Evolutionary conservation across 2,113 vertebrate genomes (phyloP), one percentile per base, ranked within the genome.

Genomic region (Nothocercus nigrocapillus): DNA sequence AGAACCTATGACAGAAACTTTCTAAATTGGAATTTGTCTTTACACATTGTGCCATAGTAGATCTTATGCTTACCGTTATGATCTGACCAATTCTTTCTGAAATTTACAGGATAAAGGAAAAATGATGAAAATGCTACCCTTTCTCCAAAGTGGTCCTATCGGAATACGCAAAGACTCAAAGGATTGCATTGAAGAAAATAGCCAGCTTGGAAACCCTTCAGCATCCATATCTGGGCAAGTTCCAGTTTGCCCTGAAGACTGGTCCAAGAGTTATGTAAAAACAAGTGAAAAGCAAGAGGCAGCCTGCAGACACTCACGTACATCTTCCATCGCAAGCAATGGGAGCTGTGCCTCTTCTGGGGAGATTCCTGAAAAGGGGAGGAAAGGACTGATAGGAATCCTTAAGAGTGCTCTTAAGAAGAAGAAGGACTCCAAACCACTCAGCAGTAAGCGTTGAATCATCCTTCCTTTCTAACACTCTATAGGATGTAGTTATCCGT

Each of bases 51-150:
- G 62, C 58, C 13, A 1, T 51, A 10, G 11, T 47, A 56, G 25
- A 66, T 85, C 90, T 74, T 25, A 85, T 92, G 38, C 13, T 42
- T 85, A 58, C 40, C 73, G 38, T 56, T 88, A 11, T 53, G 63
- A 78, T 47, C 84, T 97, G 34, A 95, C 47, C 9, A 7, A 22
- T 70, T 92, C 63, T 78, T 9, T 27, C 72, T 95, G 73, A 93
- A 79, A 90, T 95, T 91, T 91, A 45, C 95, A 97, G 96, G 89
- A 32, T 89, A 73, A 74, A 64, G 92, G 72, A 34, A 97, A 89
- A 82, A 96, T 95, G 93, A 94, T 96, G 91, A 97, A 97, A 96
- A 90, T 92, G 93, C 83, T 96, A 75, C 90, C 95, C 78, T 90
- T 97, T 87, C 81, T 95, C 74, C 92, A 95, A 91, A 97, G 66